Evolutionary conservation across 1,140 invertebrate species (phyloP).

Genomic region (Nymphalis io): DNA sequence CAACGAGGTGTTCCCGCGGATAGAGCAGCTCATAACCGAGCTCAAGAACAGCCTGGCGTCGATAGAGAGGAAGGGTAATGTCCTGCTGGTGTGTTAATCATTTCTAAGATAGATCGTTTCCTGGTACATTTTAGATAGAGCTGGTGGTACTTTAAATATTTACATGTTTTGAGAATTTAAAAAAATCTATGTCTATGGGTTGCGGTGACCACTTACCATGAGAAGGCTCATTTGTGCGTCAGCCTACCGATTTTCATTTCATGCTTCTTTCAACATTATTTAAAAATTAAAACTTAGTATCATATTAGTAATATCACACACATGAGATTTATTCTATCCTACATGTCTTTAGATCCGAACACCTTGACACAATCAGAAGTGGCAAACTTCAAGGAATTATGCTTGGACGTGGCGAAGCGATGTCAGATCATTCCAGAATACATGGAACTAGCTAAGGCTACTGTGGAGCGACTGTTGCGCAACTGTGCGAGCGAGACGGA

Average conservation of each 20-base stretch:
- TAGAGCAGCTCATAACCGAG: conserved; percentile 60
- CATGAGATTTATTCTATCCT: too few species aligned
- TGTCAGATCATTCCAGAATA: conserved; percentile 75
- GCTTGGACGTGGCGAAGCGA: conserved; percentile 60
- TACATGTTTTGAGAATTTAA: too few species aligned
- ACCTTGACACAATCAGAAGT: conserved; percentile 59
- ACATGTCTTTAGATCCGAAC: conserved; percentile 46
- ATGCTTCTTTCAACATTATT: too few species aligned
- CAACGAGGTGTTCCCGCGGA: conserved; percentile 69
- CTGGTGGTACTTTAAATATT: too few species aligned
- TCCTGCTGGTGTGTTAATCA: neutral
- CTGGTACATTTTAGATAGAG: too few species aligned
- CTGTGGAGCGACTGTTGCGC: conserved; percentile 51
- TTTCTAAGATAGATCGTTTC: too few species aligned
- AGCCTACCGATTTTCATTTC: too few species aligned
- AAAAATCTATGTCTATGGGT: too few species aligned
- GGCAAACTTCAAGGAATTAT: conserved; percentile 63
- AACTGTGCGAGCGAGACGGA: conserved; percentile 32
- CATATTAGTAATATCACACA: too few species aligned
- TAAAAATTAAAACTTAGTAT: too few species aligned
- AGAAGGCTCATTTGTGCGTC: too few species aligned
- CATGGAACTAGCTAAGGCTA: conserved; percentile 67
- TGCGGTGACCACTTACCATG: too few species aligned
- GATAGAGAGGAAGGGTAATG: conserved; percentile 60
- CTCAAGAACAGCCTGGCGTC: conserved; percentile 45